Conservation (phyloP, 2,113 vertebrate genomes). For the Chaetodon trifascialis region DNA sequence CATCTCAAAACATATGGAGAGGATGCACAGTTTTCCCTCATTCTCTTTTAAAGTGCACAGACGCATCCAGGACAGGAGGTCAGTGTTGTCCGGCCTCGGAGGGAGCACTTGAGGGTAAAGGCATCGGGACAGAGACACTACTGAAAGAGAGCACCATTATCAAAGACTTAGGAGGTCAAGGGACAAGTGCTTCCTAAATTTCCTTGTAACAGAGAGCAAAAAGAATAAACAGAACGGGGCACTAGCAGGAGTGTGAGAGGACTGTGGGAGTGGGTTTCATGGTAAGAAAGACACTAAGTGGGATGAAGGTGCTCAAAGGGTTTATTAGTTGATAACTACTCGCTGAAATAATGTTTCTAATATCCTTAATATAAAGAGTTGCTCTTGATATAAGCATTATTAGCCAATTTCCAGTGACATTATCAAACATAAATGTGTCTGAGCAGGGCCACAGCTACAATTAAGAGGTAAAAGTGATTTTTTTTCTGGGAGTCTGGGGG, state of each 20-base stretch:
- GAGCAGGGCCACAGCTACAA: background rate
- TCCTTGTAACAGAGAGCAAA: conserved; percentile 49
- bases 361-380: background rate
- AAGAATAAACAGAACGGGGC: conserved; percentile 47
- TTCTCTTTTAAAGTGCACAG: conserved; percentile 39
- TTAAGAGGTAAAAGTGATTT: background rate
- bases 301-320: background rate
- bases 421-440: background rate
- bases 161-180: conserved; percentile 63
- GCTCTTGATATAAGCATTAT: background rate
- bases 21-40: conserved; percentile 59
- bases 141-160: conserved; percentile 49
- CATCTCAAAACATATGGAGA: conserved; percentile 40
- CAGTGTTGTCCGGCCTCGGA: conserved; percentile 44
- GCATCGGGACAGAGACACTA: conserved; percentile 54
- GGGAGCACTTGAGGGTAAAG: conserved; percentile 20
- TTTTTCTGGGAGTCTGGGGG: background rate
- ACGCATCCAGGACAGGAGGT: conserved; percentile 47
- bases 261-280: conserved; percentile 5
- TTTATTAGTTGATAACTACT: background rate
- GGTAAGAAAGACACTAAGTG: conserved; percentile 8
- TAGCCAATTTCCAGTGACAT: background rate
- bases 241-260: conserved; percentile 35
- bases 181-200: conserved; percentile 63
- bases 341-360: background rate